Conservation (phyloP, 1,140 invertebrate species). For the Macrotrachela quadricornifera region DNA sequence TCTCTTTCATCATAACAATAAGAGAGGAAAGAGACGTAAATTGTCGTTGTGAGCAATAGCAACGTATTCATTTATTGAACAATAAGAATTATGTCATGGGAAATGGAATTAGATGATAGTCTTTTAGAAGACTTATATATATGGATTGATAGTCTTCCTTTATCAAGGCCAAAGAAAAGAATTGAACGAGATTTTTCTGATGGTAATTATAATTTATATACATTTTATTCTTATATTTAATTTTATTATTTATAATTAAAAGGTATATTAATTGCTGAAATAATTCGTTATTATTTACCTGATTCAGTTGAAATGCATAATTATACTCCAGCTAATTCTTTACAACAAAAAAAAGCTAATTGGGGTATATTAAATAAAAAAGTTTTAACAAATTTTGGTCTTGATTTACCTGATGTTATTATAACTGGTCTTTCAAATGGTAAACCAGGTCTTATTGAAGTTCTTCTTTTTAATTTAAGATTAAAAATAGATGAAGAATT, state of each 20-base stretch:
- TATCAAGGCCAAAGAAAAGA: constrained; percentile 28
- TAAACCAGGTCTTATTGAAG: constrained; percentile 4
- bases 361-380: constrained; percentile 23
- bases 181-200: constrained; percentile 29
- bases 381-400: constrained; percentile 2
- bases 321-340: constrained; percentile 16
- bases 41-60: too few relatives aligned
- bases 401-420: constrained; percentile 5
- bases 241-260: background rate
- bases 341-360: constrained; percentile 23
- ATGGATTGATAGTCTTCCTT: constrained; percentile 28
- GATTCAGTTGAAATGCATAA: constrained; percentile 24
- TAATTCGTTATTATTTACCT: constrained; percentile 25
- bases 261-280: constrained; percentile 24
- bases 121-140: constrained; percentile 8
- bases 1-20: too few relatives aligned
- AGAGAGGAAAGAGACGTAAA: too few relatives aligned
- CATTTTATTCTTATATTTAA: background rate
- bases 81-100: too few relatives aligned
- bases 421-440: constrained; percentile 4
- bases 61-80: too few relatives aligned
- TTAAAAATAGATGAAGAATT: constrained; percentile 21
- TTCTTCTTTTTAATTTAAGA: constrained; percentile 17
- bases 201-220: constrained; percentile 16
- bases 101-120: constrained; percentile 2